phyloP scores from a whole-genome alignment of 2,797 vertebrate genomes.

The Molothrus ater region DNA sequence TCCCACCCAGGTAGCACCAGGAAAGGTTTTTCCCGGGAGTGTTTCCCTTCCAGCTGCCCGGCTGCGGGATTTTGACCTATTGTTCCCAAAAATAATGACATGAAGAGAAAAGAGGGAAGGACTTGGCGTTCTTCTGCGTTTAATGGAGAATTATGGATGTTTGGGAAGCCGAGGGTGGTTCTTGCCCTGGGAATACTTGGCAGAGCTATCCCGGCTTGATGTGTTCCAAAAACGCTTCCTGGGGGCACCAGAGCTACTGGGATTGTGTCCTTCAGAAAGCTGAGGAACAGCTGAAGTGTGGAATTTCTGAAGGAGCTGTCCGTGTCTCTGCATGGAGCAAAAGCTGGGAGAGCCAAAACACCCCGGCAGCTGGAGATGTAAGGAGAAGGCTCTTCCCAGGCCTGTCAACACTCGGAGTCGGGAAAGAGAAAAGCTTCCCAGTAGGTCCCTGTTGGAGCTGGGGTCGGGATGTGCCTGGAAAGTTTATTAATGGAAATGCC shows the following conservation, averaged over 20 bases:
- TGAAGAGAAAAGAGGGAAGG: background rate
- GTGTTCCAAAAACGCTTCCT: background rate
- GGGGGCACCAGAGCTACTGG: background rate
- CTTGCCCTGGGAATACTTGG: background rate
- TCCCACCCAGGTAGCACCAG: background rate
- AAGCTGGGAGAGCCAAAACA: accelerated
- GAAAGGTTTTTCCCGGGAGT: background rate
- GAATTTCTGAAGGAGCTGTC: background rate
- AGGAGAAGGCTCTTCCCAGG: background rate
- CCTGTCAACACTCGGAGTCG: background rate
- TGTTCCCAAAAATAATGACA: background rate
- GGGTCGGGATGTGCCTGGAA: background rate
- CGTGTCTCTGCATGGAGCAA: accelerated
- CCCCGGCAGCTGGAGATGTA: background rate
- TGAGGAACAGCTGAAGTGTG: background rate
- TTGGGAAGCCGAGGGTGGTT: constrained; percentile 11
- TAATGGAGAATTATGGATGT: background rate
- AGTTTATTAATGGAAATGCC: background rate
- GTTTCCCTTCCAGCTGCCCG: background rate
- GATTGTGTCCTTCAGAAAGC: background rate
- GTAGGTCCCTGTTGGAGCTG: background rate
- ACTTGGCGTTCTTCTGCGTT: background rate
- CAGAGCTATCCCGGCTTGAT: background rate
- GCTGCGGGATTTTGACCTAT: background rate
- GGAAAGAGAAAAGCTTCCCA: background rate